phyloP scores from a whole-genome alignment of 2,888 invertebrate species.

The Trachelus stipa region DNA sequence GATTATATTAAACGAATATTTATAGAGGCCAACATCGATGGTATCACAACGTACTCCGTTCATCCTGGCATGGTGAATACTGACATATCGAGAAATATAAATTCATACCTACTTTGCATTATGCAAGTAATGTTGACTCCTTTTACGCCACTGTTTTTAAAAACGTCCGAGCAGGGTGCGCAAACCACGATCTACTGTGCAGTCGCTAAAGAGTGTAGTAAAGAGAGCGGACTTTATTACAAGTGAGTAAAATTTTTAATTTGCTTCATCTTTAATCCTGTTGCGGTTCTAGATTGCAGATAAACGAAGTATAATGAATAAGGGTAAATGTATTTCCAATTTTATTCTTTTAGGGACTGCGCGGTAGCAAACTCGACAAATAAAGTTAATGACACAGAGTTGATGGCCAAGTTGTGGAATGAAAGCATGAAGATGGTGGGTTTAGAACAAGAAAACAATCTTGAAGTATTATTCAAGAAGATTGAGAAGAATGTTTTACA shows the following conservation, averaged over 20 bases:
- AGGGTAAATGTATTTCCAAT: background rate
- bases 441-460: background rate
- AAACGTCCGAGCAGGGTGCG: slow-evolving; percentile 74
- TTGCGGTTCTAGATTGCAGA: background rate
- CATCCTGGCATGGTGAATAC: slow-evolving; percentile 56
- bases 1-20: background rate
- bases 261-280: background rate
- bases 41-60: slow-evolving; percentile 47
- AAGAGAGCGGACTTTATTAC: slow-evolving; percentile 71
- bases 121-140: slow-evolving; percentile 54
- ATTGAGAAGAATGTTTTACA: background rate
- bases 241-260: slow-evolving; percentile 56
- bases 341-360: slow-evolving; percentile 11
- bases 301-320: background rate
- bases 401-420: slow-evolving; percentile 13
- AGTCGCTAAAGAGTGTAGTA: slow-evolving; percentile 73
- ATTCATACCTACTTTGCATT: slow-evolving; percentile 37
- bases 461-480: background rate
- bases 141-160: slow-evolving; percentile 66
- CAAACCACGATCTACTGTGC: slow-evolving; percentile 80
- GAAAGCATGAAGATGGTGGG: slow-evolving; percentile 14
- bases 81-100: slow-evolving; percentile 59
- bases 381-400: slow-evolving; percentile 1
- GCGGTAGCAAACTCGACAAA: background rate
- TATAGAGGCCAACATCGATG: slow-evolving; percentile 16